Evolutionary conservation across 2,113 vertebrate species (phyloP).

Genomic region (Gobio gobio): DNA sequence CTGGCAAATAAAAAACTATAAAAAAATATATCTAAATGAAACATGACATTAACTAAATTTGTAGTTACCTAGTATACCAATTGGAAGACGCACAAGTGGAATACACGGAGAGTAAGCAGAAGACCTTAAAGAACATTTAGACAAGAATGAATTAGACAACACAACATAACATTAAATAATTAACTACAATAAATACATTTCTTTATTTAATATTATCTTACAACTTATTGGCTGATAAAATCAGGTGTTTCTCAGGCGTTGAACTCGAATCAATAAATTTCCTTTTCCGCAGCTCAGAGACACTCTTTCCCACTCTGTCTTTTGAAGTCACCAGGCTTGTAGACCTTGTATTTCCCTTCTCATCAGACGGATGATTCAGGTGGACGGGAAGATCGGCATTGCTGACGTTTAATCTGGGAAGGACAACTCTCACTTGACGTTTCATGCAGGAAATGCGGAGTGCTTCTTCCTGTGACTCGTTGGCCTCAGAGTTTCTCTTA

Average conservation of each 20-base stretch:
- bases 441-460: slow-evolving; percentile 23
- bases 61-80: slow-evolving; percentile 66
- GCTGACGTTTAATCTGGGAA: slow-evolving; percentile 54
- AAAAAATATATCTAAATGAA: background rate
- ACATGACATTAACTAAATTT: background rate
- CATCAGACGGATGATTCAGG: background rate
- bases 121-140: slow-evolving; percentile 66
- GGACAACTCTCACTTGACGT: slow-evolving; percentile 58
- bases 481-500: background rate
- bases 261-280: background rate
- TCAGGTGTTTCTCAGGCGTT: slow-evolving; percentile 31
- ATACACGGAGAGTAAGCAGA: slow-evolving; percentile 42
- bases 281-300: slow-evolving; percentile 31
- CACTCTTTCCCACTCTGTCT: background rate
- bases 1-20: background rate
- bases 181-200: background rate
- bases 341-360: background rate
- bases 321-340: background rate
- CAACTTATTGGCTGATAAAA: slow-evolving; percentile 67
- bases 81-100: slow-evolving; percentile 30
- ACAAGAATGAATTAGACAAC: background rate
- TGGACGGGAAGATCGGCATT: background rate
- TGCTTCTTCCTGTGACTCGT: background rate
- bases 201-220: slow-evolving; percentile 60
- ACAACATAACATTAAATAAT: background rate